Evolutionary conservation across 2,888 invertebrate species (phyloP).

Genomic region (Abrostola triplasia): DNA sequence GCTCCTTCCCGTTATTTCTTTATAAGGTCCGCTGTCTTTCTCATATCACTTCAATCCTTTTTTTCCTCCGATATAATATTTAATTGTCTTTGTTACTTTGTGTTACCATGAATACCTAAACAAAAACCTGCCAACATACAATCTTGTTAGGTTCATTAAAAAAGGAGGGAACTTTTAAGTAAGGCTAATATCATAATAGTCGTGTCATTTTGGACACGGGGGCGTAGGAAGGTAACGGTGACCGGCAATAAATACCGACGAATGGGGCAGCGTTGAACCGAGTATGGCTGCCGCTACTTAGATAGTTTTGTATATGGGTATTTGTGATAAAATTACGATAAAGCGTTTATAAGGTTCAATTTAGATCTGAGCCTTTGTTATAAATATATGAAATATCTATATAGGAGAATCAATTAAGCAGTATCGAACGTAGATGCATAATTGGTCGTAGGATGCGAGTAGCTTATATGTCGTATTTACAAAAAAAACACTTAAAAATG

Average conservation of each 20-base stretch:
- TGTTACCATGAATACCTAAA: background rate
- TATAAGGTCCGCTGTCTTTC: too few relatives aligned
- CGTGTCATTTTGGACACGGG: constrained; percentile 26
- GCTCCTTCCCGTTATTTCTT: too few relatives aligned
- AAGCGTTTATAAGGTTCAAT: background rate
- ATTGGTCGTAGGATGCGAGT: too few relatives aligned
- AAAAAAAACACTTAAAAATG: too few relatives aligned
- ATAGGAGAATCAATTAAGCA: too few relatives aligned
- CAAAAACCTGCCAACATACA: background rate
- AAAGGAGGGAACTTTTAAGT: constrained; percentile 5
- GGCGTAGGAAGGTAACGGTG: constrained; percentile 48
- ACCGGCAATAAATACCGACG: constrained; percentile 13
- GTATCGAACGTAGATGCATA: too few relatives aligned
- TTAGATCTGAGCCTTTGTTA: background rate
- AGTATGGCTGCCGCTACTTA: constrained; percentile 6
- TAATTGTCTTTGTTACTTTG: too few relatives aligned
- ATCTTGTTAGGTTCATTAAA: constrained; percentile 8
- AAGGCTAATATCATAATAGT: constrained; percentile 33
- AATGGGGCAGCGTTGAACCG: constrained; percentile 1
- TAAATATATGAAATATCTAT: too few relatives aligned
- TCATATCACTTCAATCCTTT: too few relatives aligned
- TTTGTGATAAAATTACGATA: background rate
- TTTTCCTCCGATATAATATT: too few relatives aligned
- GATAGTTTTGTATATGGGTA: constrained; percentile 5
- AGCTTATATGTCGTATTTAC: too few relatives aligned